Evolutionary conservation across 2,113 vertebrate genomes (phyloP).

Genomic region (Varanus salvator): DNA sequence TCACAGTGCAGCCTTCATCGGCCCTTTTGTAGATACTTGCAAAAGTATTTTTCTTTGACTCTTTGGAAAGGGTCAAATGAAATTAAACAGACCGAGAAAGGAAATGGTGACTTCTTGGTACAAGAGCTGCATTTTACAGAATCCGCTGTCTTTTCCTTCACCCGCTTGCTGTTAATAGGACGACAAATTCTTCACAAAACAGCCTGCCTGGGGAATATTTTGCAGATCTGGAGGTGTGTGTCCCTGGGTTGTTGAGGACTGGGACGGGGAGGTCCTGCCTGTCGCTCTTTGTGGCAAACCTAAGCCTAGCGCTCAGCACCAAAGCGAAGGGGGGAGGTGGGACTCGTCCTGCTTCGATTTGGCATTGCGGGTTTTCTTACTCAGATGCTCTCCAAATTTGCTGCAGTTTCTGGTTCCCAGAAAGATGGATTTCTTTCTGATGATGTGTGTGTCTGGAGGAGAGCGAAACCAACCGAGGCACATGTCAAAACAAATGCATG

Average conservation of each 20-base stretch:
- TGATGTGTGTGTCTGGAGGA: background rate
- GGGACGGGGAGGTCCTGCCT: no score
- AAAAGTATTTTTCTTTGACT: no score
- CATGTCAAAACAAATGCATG: no score
- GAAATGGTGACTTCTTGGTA: background rate
- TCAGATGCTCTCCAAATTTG: background rate
- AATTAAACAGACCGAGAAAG: no score
- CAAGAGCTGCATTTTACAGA: background rate
- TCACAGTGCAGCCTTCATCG: no score
- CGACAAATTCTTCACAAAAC: background rate
- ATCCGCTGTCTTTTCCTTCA: background rate
- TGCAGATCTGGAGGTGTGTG: background rate
- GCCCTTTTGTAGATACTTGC: no score
- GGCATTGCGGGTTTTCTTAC: conserved; percentile 6
- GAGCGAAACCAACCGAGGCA: background rate
- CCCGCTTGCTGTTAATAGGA: background rate
- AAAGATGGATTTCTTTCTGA: background rate
- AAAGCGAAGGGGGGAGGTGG: background rate
- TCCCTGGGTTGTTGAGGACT: background rate
- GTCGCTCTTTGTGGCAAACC: background rate
- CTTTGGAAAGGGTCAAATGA: no score
- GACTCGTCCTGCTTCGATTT: conserved; percentile 6
- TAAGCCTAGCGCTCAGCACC: background rate
- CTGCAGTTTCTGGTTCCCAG: background rate
- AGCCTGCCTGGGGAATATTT: background rate